Evolutionary conservation across 2,888 invertebrate genomes (phyloP), one percentile per base, ranked within the genome.

Genomic region (Ennomos quercinarius): DNA sequence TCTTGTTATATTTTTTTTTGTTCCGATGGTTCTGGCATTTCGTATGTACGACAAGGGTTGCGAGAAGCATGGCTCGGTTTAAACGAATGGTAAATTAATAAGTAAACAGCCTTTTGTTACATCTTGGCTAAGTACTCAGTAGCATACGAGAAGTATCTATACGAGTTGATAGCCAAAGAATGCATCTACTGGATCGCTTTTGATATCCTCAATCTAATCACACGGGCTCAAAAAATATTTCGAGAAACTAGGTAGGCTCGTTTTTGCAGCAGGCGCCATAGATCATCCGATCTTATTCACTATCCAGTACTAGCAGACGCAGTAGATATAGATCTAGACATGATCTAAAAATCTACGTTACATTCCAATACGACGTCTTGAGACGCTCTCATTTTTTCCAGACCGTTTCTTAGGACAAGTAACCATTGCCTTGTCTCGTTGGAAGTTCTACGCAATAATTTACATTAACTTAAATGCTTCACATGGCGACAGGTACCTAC

Each of bases 1-100:
- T 66, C 61, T 64, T 54, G 57, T 64, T 63, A 58, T 66, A 57
- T 60, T 59, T 62, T 62, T 61, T 41, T 45, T 50, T 51, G 36
- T 52, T 56, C 46, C 47, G 48, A 40, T 57, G 46, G 56, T 47
- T 35, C 46, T 55, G 62, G 55, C 58, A 61, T 63, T 64, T 60
- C 45, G 57, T 57, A 40, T 54, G 53, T 52, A 37, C 50, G 50
- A 53, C 48, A 49, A 53, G 45, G 51, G 57, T 53, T 40, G 42
- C 46, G 39, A 36, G 57, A 39, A 41, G 49, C 48, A 47, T 58
- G 45, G 44, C n/a, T 11, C 10, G 43, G 3, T 46, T 41, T 10
- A n/a, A 11, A 17, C 17, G 17, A 50, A 45, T 6, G 27, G 6
- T 27, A 27, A 0, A 6, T 27, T 6, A 27, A 6, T 27, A 27